phyloP scores from a whole-genome alignment of 30 jellyfish, hydroid and myxozoan genomes.

The Chironex yamaguchii region DNA sequence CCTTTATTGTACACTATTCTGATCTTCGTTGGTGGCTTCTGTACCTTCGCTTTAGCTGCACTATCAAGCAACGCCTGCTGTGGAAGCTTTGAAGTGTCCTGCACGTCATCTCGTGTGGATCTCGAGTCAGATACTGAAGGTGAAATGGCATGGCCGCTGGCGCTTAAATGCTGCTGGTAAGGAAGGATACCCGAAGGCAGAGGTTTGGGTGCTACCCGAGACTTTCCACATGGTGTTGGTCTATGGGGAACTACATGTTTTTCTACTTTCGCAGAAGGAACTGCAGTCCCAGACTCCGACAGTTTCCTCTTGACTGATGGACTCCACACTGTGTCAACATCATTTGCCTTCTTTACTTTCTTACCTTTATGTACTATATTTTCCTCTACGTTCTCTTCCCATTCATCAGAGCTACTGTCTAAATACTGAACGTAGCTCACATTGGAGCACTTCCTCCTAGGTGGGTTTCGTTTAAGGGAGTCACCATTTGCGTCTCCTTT shows the following conservation, averaged over 20 bases:
- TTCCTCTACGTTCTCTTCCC: not conserved
- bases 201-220: not conserved
- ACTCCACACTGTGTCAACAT: too few species aligned
- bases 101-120: too few species aligned
- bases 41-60: not conserved
- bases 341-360: not conserved
- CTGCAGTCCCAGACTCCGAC: not conserved
- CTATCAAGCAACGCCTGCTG: not conserved
- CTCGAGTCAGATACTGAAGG: too few species aligned
- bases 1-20: not conserved
- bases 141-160: not conserved
- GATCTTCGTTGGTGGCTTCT: not conserved
- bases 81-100: not conserved
- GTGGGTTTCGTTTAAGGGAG: not conserved
- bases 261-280: not conserved
- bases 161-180: not conserved
- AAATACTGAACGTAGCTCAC: not conserved
- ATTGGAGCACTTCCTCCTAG: not conserved
- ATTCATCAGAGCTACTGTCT: not conserved
- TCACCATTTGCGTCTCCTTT: not conserved
- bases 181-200: too few species aligned
- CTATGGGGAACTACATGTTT: not conserved
- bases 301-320: not conserved
- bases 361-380: not conserved
- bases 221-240: not conserved